Percentiles rank a stretch among this genome's conserved stretches.
Evolutionary conservation across 92 coral and sea anemone genomes (phyloP).

Genomic region (Epizoanthus scotinus): DNA sequence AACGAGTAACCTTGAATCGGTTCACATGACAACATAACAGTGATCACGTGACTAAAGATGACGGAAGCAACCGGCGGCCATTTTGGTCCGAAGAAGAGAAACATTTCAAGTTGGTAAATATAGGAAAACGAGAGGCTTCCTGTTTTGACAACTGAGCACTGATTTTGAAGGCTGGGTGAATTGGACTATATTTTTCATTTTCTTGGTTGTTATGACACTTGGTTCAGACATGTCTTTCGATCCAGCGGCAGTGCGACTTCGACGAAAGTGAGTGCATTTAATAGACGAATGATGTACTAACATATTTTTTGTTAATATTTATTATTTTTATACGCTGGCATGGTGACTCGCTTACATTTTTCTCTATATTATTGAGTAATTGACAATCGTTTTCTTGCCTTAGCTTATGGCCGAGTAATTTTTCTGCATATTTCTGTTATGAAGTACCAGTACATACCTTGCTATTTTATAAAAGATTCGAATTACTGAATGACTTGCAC

Average conservation of each 20-base stretch:
- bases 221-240: slow-evolving; percentile 84
- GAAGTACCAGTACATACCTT: too few relatives aligned
- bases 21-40: slow-evolving; percentile 49
- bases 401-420: not conserved
- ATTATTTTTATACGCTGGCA: too few relatives aligned
- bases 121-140: not conserved
- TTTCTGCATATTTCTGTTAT: not conserved
- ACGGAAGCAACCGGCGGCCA: slow-evolving; percentile 19
- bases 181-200: too few relatives aligned
- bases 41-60: slow-evolving; percentile 41
- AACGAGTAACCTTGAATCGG: not conserved
- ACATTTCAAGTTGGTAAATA: not conserved
- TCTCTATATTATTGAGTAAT: not conserved
- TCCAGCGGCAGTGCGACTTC: slow-evolving; percentile 69
- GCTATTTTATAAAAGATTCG: too few relatives aligned
- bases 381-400: not conserved
- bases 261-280: slow-evolving; percentile 62
- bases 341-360: not conserved
- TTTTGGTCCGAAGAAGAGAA: slow-evolving; percentile 1
- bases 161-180: too few relatives aligned
- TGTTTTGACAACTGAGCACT: too few relatives aligned
- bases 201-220: slow-evolving; percentile 70
- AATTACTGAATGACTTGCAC: too few relatives aligned
- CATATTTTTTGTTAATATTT: not conserved
- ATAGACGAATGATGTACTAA: not conserved